A percentile compares a stretch with the other conserved stretches of the same genome.
These are phyloP conservation scores for Eremobia ochroleuca DNA, from an alignment of 2,888 invertebrate genomes.

Conservation along the genomic window DNA sequence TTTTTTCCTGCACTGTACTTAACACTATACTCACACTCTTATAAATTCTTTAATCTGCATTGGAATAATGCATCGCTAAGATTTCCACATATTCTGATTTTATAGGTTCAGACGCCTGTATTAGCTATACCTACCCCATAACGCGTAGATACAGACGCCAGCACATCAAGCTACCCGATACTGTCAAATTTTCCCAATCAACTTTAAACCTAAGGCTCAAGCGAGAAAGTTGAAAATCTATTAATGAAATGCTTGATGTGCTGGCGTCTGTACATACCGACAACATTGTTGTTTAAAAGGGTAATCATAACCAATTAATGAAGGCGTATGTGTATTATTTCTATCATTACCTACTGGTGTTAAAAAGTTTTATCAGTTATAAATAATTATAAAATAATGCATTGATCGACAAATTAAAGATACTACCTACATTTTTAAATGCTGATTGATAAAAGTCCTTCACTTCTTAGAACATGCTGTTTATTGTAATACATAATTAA, in stretches of 20 bases:
- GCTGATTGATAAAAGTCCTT: conserved; percentile 13
- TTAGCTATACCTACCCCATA: background rate
- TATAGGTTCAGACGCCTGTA: background rate
- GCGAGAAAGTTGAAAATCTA: no score
- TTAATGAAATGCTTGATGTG: no score
- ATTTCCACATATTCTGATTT: background rate
- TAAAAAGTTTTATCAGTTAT: conserved; percentile 8
- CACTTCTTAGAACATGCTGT: background rate
- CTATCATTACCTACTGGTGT: conserved; percentile 10
- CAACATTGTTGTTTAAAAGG: background rate
- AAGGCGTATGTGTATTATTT: conserved; percentile 13
- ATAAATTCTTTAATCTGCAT: conserved; percentile 48
- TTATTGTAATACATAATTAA: background rate
- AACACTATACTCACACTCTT: conserved; percentile 55
- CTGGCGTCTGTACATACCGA: background rate
- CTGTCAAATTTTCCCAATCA: background rate
- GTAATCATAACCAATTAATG: background rate
- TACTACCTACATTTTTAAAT: conserved; percentile 37
- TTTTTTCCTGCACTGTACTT: conserved; percentile 69
- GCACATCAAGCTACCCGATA: background rate
- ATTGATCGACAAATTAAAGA: conserved; percentile 27
- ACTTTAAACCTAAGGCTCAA: no score
- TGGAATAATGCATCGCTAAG: conserved; percentile 59
- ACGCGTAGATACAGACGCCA: background rate
- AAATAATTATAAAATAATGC: conserved; percentile 20